Percentiles rank a stretch among this genome's conserved stretches.
phyloP scores from a whole-genome alignment of 2,888 invertebrate species.

The Formica aserva region DNA sequence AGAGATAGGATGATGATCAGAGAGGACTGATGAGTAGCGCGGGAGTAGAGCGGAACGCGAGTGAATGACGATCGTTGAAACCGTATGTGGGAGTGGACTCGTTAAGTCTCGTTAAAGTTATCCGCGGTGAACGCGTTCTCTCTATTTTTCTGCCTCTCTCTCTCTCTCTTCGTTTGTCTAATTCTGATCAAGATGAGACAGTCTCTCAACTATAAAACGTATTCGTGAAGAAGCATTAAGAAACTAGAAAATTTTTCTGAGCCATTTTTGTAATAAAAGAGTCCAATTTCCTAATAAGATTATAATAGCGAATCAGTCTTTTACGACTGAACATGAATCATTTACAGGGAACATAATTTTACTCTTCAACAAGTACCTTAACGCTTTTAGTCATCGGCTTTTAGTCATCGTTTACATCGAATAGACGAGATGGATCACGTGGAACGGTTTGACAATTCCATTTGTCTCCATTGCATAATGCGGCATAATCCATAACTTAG shows the following conservation, averaged over 20 bases:
- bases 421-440: constrained; percentile 11
- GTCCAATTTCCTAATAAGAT: not conserved
- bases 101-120: constrained; percentile 77
- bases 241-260: not conserved
- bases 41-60: constrained; percentile 37
- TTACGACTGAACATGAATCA: constrained; percentile 12
- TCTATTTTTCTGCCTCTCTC: not conserved
- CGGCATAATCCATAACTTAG: constrained; percentile 11
- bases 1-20: constrained; percentile 58
- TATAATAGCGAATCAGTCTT: not conserved
- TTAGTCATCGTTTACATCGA: not conserved
- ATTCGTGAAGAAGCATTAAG: not conserved
- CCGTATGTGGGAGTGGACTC: constrained; percentile 73
- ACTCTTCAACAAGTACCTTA: constrained; percentile 32
- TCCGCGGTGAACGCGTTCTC: constrained; percentile 31
- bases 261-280: not conserved
- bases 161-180: not conserved
- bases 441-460: constrained; percentile 13
- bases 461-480: constrained; percentile 24
- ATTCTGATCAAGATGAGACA: constrained; percentile 25
- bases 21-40: constrained; percentile 11
- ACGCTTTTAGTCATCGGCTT: constrained; percentile 10
- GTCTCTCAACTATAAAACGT: constrained; percentile 3
- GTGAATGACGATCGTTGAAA: constrained; percentile 43
- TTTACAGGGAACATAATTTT: constrained; percentile 20